A percentile compares a stretch with the other conserved stretches of the same genome.
Conservation (phyloP, 2,888 invertebrate species). For the Agrochola circellaris region DNA sequence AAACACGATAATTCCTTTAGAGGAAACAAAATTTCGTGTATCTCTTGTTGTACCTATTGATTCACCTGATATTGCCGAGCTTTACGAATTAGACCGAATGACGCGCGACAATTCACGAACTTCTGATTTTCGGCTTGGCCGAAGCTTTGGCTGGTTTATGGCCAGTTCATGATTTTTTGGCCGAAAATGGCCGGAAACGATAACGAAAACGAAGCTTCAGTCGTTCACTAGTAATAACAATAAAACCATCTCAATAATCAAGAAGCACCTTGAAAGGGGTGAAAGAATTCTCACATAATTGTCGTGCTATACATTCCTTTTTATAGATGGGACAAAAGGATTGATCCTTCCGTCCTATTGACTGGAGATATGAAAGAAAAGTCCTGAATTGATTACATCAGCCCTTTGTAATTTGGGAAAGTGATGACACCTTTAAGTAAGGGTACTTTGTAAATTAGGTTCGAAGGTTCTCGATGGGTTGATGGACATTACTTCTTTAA, state of each 20-base stretch:
- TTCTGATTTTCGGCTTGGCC: no score
- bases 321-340: conserved; percentile 43
- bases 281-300: conserved; percentile 51
- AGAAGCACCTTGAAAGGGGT: not conserved
- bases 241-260: conserved; percentile 19
- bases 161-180: no score
- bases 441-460: conserved; percentile 52
- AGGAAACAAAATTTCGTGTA: no score
- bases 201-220: no score
- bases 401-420: conserved; percentile 54
- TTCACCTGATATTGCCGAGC: no score
- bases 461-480: conserved; percentile 34
- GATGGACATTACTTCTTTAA: conserved; percentile 33
- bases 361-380: conserved; percentile 55
- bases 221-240: not conserved
- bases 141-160: no score
- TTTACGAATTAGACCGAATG: no score
- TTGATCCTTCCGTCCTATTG: conserved; percentile 43
- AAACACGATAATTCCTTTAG: no score
- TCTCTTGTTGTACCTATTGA: no score
- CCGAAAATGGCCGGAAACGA: no score
- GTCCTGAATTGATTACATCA: conserved; percentile 60
- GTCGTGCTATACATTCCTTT: conserved; percentile 38
- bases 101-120: no score
- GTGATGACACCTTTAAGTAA: conserved; percentile 51